Evolutionary conservation across 2,797 vertebrate genomes (phyloP), one percentile per base, ranked within the genome.

Genomic region (Brachyrhaphis roseni): DNA sequence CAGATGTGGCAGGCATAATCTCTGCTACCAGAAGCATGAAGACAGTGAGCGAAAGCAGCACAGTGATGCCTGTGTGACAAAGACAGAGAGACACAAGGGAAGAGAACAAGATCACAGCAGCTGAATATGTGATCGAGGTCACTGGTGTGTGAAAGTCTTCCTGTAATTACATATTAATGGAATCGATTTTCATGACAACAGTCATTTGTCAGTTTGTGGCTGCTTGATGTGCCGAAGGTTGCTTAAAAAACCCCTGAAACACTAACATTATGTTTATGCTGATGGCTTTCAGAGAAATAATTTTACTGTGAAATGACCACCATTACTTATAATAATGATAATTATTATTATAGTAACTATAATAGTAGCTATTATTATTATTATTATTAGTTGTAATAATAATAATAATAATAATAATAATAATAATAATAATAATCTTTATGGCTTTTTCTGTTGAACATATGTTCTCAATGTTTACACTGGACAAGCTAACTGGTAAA

Each of bases 1-100:
- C 97, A 3, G 97, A 98, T 4, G 97, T 98, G 74, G 97, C 97
- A 8, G 97, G 97, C 97, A 98, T 98, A 91, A 98, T 98, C 93
- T 98, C 97, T 45, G 97, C 97, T n/a, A 98, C 97, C 85, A 98
- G 95, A 45, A 98, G 95, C 97, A 98, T 98, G 93, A 98, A 98
- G 82, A 98, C 97, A 0, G 97, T 98, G 68, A 98, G 92, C 5
- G 97, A 98, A 74, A 98, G 95, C 66, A 98, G 96, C 78, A 98
- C 97, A 34, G 97, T 98, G 90, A 98, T 98, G 75, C 97, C 97
- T 98, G 77, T n/a, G n/a, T 71, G 41, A 71, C 68, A 71, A 46
- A 84, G 74, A 90, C 36, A 80, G 76, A 91, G 31, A 77, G 36
- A 77, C 75, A 77, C 41, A 76, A 59, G 68, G 39, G 78, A 74